These are phyloP conservation scores for Apostichopus parvimensis DNA, from an alignment of 35 echinoderm and acorn worm species.

Conservation along the genomic window DNA sequence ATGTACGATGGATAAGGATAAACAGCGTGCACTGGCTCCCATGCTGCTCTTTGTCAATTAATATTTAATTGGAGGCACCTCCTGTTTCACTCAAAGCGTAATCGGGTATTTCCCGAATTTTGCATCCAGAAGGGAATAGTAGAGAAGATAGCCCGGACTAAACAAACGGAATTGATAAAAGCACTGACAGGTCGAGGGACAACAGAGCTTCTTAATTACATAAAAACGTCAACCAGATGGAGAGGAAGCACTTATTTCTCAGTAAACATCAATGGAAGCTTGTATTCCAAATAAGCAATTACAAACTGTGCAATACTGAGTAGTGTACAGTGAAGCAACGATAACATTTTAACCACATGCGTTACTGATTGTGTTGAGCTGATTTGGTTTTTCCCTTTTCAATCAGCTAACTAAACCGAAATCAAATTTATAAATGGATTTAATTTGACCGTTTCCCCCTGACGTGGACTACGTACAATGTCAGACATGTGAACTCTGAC, in stretches of 20 bases:
- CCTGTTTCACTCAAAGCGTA: conserved; percentile 20
- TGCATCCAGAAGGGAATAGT: background rate
- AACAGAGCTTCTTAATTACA: background rate
- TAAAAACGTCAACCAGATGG: background rate
- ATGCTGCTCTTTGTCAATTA: conserved; percentile 25
- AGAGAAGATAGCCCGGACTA: background rate
- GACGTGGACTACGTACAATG: too few species aligned
- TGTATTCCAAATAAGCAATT: background rate
- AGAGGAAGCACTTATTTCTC: background rate
- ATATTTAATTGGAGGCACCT: conserved; percentile 9
- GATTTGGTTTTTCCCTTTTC: too few species aligned
- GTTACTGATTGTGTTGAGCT: too few species aligned
- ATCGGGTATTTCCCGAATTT: conserved; percentile 27
- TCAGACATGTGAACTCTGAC: too few species aligned
- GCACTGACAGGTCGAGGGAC: background rate
- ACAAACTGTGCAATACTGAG: too few species aligned
- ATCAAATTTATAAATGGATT: too few species aligned
- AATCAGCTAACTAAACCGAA: too few species aligned
- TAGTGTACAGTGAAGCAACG: too few species aligned
- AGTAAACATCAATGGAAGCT: background rate
- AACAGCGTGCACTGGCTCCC: background rate
- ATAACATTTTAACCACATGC: too few species aligned
- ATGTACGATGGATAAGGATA: background rate
- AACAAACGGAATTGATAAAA: background rate
- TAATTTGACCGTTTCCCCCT: too few species aligned